Conservation (phyloP, 2,113 vertebrate species). For the Stictonetta naevosa region DNA sequence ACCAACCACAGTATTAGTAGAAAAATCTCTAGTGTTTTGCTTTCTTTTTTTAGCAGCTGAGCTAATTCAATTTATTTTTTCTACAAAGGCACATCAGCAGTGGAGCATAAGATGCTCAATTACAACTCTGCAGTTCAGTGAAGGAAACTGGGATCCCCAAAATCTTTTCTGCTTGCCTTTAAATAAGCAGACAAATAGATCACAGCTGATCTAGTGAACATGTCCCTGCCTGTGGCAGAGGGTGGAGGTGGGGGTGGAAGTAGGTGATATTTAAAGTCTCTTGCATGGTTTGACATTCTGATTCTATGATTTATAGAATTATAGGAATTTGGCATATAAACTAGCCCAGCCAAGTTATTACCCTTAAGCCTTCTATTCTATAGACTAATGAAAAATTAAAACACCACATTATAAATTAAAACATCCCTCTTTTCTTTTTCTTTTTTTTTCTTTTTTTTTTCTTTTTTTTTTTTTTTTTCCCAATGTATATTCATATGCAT, state of each 20-base stretch:
- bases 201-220: too few relatives aligned
- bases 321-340: background rate
- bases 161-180: background rate
- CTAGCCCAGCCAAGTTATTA: background rate
- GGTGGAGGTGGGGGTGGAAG: too few relatives aligned
- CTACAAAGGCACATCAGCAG: background rate
- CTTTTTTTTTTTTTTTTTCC: too few relatives aligned
- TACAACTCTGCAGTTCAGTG: background rate
- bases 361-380: background rate
- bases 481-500: background rate
- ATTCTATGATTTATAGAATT: background rate
- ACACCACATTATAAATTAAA: background rate
- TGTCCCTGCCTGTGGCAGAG: too few relatives aligned
- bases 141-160: background rate
- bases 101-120: background rate
- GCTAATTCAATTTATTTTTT: background rate
- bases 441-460: too few relatives aligned
- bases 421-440: rapidly evolving
- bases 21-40: background rate
- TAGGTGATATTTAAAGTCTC: too few relatives aligned
- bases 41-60: background rate
- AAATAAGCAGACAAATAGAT: background rate
- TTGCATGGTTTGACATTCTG: too few relatives aligned
- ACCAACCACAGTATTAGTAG: background rate
- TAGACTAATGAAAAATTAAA: background rate